Evolutionary conservation across 23 tunicate genomes (phyloP).

Genomic region (Botrylloides violaceus): DNA sequence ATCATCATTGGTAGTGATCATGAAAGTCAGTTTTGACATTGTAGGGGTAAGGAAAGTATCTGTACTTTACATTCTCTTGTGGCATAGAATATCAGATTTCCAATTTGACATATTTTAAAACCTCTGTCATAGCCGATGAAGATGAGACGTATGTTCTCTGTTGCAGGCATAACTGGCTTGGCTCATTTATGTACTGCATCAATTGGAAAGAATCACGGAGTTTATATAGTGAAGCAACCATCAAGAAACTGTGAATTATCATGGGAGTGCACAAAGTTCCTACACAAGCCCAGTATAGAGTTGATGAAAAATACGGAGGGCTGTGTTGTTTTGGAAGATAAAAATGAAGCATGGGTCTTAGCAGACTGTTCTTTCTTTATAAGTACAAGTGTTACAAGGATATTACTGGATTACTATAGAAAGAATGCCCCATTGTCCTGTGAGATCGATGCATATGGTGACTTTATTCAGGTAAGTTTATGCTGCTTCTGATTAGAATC

Average conservation of each 20-base stretch:
- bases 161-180: constrained; percentile 67
- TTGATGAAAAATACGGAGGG: constrained; percentile 32
- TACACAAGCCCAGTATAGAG: constrained; percentile 73
- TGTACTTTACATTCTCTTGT: too few species aligned
- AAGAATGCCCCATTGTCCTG: constrained; percentile 54
- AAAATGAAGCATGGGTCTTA: constrained; percentile 19
- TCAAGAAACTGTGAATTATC: background rate
- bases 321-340: constrained; percentile 28
- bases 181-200: constrained; percentile 52
- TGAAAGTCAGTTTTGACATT: too few species aligned
- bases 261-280: constrained; percentile 40
- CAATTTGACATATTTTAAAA: too few species aligned
- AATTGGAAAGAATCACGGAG: constrained; percentile 82
- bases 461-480: constrained; percentile 65
- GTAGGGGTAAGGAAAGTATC: too few species aligned
- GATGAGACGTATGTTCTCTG: background rate
- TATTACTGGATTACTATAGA: constrained; percentile 39
- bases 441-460: constrained; percentile 94
- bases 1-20: too few species aligned
- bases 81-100: too few species aligned
- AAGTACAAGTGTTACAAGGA: constrained; percentile 32
- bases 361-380: constrained; percentile 81
- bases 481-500: background rate
- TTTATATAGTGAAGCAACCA: constrained; percentile 43
- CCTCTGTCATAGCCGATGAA: too few species aligned